Evolutionary conservation across 2,797 vertebrate genomes (phyloP).

Genomic region (Poecilia velifera): DNA sequence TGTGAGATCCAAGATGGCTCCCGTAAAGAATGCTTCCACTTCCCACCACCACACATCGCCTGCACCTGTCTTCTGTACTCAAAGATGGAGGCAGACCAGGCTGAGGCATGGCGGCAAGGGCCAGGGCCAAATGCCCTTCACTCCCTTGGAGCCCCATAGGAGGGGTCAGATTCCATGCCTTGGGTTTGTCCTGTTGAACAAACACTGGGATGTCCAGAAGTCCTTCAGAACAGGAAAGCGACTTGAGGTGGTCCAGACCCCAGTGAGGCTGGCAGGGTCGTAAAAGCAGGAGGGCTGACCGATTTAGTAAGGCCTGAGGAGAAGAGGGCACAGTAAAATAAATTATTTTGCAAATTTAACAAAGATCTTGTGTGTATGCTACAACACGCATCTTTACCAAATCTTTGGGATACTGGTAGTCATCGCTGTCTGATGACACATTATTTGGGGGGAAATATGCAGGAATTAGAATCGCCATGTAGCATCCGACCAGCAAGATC

Average conservation of each 20-base stretch:
- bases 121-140: slow-evolving; percentile 64
- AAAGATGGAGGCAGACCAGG: slow-evolving; percentile 59
- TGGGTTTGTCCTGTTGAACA: slow-evolving; percentile 49
- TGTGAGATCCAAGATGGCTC: slow-evolving; percentile 81
- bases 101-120: slow-evolving; percentile 74
- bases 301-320: slow-evolving; percentile 72
- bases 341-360: background rate
- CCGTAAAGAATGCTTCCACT: slow-evolving; percentile 81
- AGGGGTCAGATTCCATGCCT: slow-evolving; percentile 64
- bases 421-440: slow-evolving; percentile 25
- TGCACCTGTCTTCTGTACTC: slow-evolving; percentile 60
- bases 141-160: slow-evolving; percentile 81
- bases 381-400: slow-evolving; percentile 50
- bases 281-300: slow-evolving; percentile 71
- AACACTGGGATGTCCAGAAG: slow-evolving; percentile 79
- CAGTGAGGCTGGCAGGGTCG: slow-evolving; percentile 68
- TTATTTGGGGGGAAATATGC: slow-evolving; percentile 67
- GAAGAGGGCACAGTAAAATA: background rate
- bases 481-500: slow-evolving; percentile 75
- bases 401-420: slow-evolving; percentile 54
- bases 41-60: slow-evolving; percentile 82
- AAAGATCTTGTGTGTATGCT: background rate
- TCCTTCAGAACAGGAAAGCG: slow-evolving; percentile 45
- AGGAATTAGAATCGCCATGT: slow-evolving; percentile 79
- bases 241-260: slow-evolving; percentile 64